Evolutionary conservation across 2,888 invertebrate genomes (phyloP).

Genomic region (Euproctis similis): DNA sequence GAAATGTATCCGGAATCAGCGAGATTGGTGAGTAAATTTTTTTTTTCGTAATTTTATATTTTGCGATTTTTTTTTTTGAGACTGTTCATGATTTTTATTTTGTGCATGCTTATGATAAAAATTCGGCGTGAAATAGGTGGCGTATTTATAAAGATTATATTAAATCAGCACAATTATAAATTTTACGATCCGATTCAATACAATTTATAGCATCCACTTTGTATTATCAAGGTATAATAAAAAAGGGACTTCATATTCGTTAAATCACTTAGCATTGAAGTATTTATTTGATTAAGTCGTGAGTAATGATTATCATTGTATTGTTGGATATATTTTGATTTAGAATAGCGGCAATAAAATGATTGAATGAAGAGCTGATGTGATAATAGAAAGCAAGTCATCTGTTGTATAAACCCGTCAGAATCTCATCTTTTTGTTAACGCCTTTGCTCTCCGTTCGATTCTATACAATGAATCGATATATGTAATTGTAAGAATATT

Average conservation of each 20-base stretch:
- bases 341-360: conserved; percentile 22
- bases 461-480: neutral
- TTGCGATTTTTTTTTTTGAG: conserved; percentile 11
- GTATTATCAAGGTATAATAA: too few relatives aligned
- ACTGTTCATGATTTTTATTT: too few relatives aligned
- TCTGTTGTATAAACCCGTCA: conserved; percentile 13
- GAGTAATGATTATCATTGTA: conserved; percentile 27
- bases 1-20: conserved; percentile 45
- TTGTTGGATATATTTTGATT: conserved; percentile 35
- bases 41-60: conserved; percentile 2
- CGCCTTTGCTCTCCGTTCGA: conserved; percentile 23
- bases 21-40: conserved; percentile 46
- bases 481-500: too few relatives aligned
- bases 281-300: conserved; percentile 23
- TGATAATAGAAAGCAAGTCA: conserved; percentile 25
- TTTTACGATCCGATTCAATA: too few relatives aligned
- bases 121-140: too few relatives aligned
- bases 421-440: conserved; percentile 15
- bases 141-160: too few relatives aligned
- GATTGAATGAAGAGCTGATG: conserved; percentile 21
- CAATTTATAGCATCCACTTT: too few relatives aligned
- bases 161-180: too few relatives aligned
- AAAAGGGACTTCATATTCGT: conserved; percentile 1
- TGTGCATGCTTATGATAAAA: too few relatives aligned
- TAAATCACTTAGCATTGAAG: conserved; percentile 11